phyloP scores from a whole-genome alignment of 1,140 invertebrate species.

The Trissolcus basalis region DNA sequence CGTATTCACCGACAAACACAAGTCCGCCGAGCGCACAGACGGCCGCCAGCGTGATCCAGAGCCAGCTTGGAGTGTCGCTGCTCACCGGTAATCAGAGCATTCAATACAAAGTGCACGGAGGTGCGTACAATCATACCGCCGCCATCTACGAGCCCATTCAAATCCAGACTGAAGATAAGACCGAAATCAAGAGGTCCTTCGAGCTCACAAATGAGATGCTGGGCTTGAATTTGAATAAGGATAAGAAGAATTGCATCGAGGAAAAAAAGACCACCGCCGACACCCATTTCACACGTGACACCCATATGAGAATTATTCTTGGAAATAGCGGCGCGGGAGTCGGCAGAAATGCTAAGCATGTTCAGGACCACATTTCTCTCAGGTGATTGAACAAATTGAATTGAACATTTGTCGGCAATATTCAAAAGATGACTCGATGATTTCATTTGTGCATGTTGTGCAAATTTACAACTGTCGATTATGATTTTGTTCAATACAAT shows the following conservation, averaged over 20 bases:
- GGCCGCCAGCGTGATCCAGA: conserved; percentile 72
- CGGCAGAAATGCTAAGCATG: conserved; percentile 50
- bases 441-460: too few species aligned
- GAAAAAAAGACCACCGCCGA: conserved; percentile 75
- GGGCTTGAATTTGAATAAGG: conserved; percentile 66
- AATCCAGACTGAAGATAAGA: conserved; percentile 72
- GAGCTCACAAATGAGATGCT: conserved; percentile 75
- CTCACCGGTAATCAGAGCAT: conserved; percentile 70
- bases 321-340: conserved; percentile 79
- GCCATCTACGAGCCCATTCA: conserved; percentile 74
- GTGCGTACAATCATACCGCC: conserved; percentile 68
- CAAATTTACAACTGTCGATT: too few species aligned
- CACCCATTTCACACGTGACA: conserved; percentile 87
- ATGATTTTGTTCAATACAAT: too few species aligned
- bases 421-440: too few species aligned
- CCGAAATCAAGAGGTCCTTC: conserved; percentile 67
- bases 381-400: conserved; percentile 62
- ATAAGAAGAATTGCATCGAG: conserved; percentile 67
- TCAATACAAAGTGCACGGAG: conserved; percentile 69
- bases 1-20: conserved; percentile 73
- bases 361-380: conserved; percentile 67
- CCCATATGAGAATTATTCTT: conserved; percentile 92
- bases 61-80: conserved; percentile 71
- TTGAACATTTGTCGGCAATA: not conserved
- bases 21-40: conserved; percentile 74